phyloP scores from a whole-genome alignment of 1,140 invertebrate genomes.

The Sarcophaga peregrina region DNA sequence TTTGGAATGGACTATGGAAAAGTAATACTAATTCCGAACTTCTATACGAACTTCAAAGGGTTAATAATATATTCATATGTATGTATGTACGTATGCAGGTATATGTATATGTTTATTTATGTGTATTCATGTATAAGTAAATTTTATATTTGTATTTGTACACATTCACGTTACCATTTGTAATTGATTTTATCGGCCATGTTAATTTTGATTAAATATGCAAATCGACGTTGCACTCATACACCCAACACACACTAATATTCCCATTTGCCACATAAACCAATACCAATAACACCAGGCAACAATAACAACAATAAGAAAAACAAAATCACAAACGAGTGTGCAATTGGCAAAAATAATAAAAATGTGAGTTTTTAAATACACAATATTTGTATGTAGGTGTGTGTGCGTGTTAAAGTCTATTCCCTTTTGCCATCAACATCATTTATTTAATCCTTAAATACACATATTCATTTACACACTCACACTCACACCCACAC shows the following conservation, averaged over 20 bases:
- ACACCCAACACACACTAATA: slow-evolving; percentile 1
- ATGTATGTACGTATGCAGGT: not conserved
- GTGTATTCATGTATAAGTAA: slow-evolving; percentile 44
- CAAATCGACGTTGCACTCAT: slow-evolving; percentile 62
- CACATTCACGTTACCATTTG: slow-evolving; percentile 48
- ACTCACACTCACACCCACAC: not conserved
- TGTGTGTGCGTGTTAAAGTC: not conserved
- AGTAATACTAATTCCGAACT: no score
- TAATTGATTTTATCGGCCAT: slow-evolving; percentile 67
- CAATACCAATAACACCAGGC: not conserved
- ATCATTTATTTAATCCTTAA: slow-evolving; percentile 31
- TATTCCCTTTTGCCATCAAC: slow-evolving; percentile 1
- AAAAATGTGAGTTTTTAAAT: not conserved
- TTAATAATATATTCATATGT: not conserved
- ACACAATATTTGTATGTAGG: not conserved
- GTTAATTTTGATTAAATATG: slow-evolving; percentile 67
- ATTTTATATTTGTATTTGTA: slow-evolving; percentile 17
- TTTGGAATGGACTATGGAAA: no score
- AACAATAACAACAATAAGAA: slow-evolving; percentile 2
- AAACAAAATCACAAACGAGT: not conserved
- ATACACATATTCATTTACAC: not conserved
- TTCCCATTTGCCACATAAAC: slow-evolving; percentile 23
- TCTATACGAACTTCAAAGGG: no score
- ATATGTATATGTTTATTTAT: slow-evolving; percentile 7
- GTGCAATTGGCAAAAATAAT: no score